phyloP scores from a whole-genome alignment of 2,888 invertebrate genomes.

The Cantharis rustica region DNA sequence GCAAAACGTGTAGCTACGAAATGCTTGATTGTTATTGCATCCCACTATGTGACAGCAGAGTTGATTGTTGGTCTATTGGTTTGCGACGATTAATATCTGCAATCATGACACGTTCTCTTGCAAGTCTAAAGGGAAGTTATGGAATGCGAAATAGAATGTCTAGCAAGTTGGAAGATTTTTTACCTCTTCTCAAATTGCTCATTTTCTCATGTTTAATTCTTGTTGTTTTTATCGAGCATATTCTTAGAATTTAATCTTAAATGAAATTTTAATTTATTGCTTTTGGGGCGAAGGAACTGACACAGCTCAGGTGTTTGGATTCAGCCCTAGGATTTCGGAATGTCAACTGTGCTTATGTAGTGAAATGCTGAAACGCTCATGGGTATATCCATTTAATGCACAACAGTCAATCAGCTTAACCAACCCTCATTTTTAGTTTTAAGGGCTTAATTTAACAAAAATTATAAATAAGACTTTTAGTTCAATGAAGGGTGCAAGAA shows the following conservation, averaged over 20 bases:
- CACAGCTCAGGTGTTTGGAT: neutral
- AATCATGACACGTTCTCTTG: conserved; percentile 25
- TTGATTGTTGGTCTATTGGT: conserved; percentile 29
- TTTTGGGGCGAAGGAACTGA: neutral
- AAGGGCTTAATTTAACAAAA: neutral
- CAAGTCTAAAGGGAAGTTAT: neutral
- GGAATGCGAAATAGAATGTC: neutral
- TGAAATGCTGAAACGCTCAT: conserved; percentile 13
- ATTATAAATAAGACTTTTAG: neutral
- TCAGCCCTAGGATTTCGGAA: neutral
- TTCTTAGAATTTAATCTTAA: neutral
- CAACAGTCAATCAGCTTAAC: neutral
- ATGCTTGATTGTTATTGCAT: conserved; percentile 26
- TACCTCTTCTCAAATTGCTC: neutral
- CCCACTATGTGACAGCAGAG: conserved; percentile 18
- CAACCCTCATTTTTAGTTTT: neutral
- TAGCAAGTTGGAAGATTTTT: neutral
- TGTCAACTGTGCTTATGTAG: conserved; percentile 8
- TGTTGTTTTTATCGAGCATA: neutral
- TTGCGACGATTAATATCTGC: conserved; percentile 30
- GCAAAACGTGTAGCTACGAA: conserved; percentile 23
- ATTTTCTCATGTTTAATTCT: neutral
- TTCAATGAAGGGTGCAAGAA: neutral
- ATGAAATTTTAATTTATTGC: neutral
- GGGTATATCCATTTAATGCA: neutral